These are phyloP conservation scores for Paracyclopina nana DNA, from an alignment of 1,140 invertebrate genomes.

Conservation along the genomic window DNA sequence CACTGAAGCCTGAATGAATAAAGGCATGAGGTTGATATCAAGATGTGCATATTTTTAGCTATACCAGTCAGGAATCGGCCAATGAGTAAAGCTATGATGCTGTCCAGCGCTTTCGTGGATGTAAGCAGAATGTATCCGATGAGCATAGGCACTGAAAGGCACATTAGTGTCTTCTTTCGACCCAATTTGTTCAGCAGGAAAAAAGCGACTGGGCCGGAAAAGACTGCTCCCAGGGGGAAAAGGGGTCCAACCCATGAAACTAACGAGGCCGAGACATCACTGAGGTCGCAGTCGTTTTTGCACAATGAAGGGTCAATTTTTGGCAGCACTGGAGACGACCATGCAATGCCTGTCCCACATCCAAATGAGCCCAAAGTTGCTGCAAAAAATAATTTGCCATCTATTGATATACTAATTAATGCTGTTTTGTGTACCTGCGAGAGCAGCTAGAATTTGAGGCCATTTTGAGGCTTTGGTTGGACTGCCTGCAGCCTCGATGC, in stretches of 20 bases:
- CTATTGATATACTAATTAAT: no score
- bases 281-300: background rate
- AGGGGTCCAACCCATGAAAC: constrained; percentile 63
- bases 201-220: constrained; percentile 63
- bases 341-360: background rate
- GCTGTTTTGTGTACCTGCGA: no score
- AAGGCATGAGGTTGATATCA: no score
- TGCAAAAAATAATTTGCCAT: no score
- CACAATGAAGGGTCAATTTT: background rate
- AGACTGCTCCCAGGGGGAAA: constrained; percentile 60
- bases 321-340: background rate
- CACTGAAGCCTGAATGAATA: no score
- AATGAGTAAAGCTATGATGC: background rate
- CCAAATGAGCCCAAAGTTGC: background rate
- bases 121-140: constrained; percentile 27
- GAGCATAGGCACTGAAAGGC: constrained; percentile 56
- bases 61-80: background rate
- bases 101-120: background rate
- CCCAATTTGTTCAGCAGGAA: constrained; percentile 63
- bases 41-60: no score
- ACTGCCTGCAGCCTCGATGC: no score
- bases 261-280: background rate
- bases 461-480: no score
- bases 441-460: no score
- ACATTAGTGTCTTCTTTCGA: constrained; percentile 52